Percentiles rank a stretch among this genome's conserved stretches.
Conservation (phyloP, 2,113 vertebrate species). For the Daubentonia madagascariensis region DNA sequence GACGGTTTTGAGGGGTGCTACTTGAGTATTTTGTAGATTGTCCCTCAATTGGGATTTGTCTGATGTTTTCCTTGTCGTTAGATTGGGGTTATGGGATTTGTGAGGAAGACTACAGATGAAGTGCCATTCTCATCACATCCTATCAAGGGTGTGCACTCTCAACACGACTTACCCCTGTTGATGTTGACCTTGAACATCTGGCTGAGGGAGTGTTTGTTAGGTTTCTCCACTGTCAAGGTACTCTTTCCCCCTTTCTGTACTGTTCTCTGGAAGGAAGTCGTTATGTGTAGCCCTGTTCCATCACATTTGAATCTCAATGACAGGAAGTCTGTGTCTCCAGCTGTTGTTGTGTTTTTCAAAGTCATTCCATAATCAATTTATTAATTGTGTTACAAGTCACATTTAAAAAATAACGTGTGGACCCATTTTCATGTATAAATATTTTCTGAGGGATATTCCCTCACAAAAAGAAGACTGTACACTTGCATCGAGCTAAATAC, state of each 20-base stretch:
- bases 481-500: background rate
- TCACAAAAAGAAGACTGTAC: background rate
- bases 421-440: background rate
- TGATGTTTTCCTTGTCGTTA: background rate
- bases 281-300: background rate
- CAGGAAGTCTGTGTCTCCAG: background rate
- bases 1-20: background rate
- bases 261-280: background rate
- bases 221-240: background rate
- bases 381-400: background rate
- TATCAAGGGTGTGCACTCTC: background rate
- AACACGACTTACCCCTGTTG: background rate
- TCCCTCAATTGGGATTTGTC: background rate
- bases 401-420: background rate
- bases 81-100: background rate
- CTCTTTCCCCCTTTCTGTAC: background rate
- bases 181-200: background rate
- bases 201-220: background rate
- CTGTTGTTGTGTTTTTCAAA: background rate
- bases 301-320: background rate
- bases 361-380: background rate
- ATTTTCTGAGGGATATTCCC: background rate
- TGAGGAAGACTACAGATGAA: background rate
- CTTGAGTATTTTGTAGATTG: background rate
- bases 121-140: accelerated